Percentiles rank a stretch among this genome's conserved stretches.
These are phyloP conservation scores for Chromis chromis DNA, from an alignment of 2,797 vertebrate genomes.

Conservation along the genomic window DNA sequence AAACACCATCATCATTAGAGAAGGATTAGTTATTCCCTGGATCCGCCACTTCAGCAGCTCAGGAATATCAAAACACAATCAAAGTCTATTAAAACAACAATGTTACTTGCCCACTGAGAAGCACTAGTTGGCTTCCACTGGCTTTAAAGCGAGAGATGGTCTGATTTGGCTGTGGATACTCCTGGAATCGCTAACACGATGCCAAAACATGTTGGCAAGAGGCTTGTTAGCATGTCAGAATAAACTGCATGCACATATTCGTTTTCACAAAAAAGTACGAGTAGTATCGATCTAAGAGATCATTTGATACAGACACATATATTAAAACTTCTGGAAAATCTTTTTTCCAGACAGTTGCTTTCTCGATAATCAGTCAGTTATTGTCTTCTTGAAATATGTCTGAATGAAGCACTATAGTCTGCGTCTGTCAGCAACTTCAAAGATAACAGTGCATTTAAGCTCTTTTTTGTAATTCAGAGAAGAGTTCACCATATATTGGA, in stretches of 20 bases:
- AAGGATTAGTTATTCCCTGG: slow-evolving; percentile 76
- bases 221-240: slow-evolving; percentile 13
- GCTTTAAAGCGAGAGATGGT: neutral
- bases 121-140: slow-evolving; percentile 27
- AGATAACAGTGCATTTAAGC: no score
- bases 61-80: slow-evolving; percentile 78
- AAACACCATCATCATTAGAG: slow-evolving; percentile 85
- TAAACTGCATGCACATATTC: neutral
- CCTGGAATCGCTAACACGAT: neutral
- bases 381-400: no score
- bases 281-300: neutral
- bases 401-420: no score
- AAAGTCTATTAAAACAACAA: slow-evolving; percentile 76
- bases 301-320: neutral
- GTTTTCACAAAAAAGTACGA: neutral
- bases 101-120: slow-evolving; percentile 41
- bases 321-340: no score
- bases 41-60: slow-evolving; percentile 64
- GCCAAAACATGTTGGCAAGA: slow-evolving; percentile 13
- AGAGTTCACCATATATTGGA: no score
- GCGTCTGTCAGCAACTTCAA: no score
- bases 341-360: no score
- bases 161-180: slow-evolving; percentile 1
- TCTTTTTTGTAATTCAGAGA: no score
- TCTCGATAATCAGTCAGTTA: no score